Conservation (phyloP, 2,113 vertebrate genomes). For the Mobula birostris region DNA sequence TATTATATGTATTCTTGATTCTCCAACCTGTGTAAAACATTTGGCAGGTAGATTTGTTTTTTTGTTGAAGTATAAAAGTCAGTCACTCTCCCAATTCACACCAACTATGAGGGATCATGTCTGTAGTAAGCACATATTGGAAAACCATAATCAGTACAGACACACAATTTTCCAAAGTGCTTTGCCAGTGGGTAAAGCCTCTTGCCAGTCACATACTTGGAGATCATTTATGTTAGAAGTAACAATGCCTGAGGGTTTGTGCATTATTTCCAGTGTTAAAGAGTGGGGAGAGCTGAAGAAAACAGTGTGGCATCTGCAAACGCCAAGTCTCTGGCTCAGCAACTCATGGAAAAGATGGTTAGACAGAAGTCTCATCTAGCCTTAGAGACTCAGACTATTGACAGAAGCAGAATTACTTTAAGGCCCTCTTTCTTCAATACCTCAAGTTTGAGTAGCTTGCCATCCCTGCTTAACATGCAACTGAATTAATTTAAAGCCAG, state of each 20-base stretch:
- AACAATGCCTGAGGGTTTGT: neutral
- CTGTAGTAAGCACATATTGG: neutral
- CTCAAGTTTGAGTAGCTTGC: neutral
- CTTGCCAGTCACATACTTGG: neutral
- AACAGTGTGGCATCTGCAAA: neutral
- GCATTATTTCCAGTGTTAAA: neutral
- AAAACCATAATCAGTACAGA: neutral
- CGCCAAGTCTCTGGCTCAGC: neutral
- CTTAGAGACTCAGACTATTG: neutral
- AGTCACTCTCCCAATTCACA: neutral
- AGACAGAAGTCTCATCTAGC: neutral
- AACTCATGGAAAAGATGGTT: neutral
- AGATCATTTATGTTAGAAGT: neutral
- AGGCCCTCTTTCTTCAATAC: no score
- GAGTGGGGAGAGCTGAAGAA: neutral
- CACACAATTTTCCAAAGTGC: slow-evolving; percentile 17
- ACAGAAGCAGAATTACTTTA: no score
- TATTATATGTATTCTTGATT: neutral
- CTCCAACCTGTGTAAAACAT: neutral
- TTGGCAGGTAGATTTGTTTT: neutral
- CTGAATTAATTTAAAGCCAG: neutral
- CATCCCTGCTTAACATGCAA: neutral
- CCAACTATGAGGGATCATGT: neutral
- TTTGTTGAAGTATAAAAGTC: neutral
- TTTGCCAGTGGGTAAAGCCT: neutral